Evolutionary conservation across 2,797 vertebrate genomes (phyloP).

Genomic region (Cynopterus sphinx): DNA sequence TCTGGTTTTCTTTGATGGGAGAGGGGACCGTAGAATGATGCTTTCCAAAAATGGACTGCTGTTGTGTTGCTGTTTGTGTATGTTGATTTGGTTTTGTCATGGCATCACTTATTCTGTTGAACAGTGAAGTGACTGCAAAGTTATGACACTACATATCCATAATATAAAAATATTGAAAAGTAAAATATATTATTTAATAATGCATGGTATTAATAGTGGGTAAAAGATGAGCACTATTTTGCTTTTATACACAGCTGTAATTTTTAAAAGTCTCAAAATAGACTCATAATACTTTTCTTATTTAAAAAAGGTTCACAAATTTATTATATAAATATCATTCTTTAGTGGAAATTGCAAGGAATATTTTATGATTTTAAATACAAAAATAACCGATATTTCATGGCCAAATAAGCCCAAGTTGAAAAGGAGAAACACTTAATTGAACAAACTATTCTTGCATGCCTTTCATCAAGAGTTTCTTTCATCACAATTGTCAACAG

Average conservation of each 20-base stretch:
- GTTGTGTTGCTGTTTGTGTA: background rate
- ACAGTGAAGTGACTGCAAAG: background rate
- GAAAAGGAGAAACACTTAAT: background rate
- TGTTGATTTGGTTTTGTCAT: background rate
- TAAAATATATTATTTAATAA: background rate
- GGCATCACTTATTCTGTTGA: background rate
- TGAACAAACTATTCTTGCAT: background rate
- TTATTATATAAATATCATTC: background rate
- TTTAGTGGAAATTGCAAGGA: background rate
- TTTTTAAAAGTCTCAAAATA: background rate
- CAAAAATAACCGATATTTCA: background rate
- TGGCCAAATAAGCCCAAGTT: background rate
- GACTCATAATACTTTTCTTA: background rate
- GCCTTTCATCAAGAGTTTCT: background rate
- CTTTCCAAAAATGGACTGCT: background rate
- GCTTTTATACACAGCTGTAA: background rate
- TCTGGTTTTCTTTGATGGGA: background rate
- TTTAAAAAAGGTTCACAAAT: background rate
- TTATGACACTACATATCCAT: background rate
- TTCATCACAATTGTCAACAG: background rate
- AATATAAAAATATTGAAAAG: background rate
- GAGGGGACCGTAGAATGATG: background rate
- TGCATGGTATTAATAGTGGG: background rate
- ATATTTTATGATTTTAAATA: slow-evolving; percentile 18
- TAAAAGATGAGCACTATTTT: background rate